phyloP scores from a whole-genome alignment of 2,888 invertebrate genomes.

The Caenorhabditis afra region DNA sequence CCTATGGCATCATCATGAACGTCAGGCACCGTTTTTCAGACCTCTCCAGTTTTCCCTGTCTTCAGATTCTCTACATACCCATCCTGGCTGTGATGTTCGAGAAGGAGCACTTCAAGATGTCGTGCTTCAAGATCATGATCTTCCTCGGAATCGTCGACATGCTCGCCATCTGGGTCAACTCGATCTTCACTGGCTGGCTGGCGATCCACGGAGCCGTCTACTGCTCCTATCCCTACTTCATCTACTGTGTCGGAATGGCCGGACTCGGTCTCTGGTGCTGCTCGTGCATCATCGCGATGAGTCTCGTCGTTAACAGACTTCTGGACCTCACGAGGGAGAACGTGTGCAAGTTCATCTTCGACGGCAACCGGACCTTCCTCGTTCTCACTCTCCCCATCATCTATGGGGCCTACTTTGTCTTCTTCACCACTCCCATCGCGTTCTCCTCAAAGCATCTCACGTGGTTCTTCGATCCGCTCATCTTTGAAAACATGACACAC shows the following conservation, averaged over 20 bases:
- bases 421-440: conserved; percentile 44
- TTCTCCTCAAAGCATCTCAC: conserved; percentile 38
- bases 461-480: conserved; percentile 52
- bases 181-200: conserved; percentile 46
- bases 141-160: conserved; percentile 50
- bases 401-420: conserved; percentile 41
- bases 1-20: conserved; percentile 40
- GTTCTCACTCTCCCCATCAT: conserved; percentile 33
- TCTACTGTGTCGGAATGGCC: conserved; percentile 41
- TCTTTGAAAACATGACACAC: conserved; percentile 27
- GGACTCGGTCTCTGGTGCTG: conserved; percentile 46
- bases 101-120: conserved; percentile 35
- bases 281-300: conserved; percentile 46
- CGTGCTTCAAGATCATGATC: conserved; percentile 56
- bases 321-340: conserved; percentile 18
- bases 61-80: conserved; percentile 43
- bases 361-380: conserved; percentile 21
- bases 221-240: conserved; percentile 44
- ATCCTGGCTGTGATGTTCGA: conserved; percentile 37
- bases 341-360: conserved; percentile 21
- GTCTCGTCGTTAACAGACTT: conserved; percentile 35
- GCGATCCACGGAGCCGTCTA: conserved; percentile 35
- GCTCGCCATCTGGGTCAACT: conserved; percentile 43
- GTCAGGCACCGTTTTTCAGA: neutral
- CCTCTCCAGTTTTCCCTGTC: neutral